A percentile compares a stretch with the other conserved stretches of the same genome.
Conservation (phyloP, 1,140 invertebrate genomes). For the Araneus ventricosus region DNA sequence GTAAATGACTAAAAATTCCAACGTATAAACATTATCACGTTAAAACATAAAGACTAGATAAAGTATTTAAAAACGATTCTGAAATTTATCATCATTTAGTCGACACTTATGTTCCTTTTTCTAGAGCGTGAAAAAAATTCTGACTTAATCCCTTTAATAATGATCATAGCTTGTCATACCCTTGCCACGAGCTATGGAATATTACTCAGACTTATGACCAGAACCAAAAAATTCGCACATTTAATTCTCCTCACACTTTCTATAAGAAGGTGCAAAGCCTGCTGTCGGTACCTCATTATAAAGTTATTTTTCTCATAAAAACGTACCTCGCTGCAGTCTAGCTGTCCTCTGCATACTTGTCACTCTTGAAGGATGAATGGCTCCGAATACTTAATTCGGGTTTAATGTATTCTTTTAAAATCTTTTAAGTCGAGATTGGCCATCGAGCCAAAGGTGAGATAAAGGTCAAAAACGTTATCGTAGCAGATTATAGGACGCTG, state of each 20-base stretch:
- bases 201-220: background rate
- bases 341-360: background rate
- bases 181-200: too few species aligned
- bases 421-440: background rate
- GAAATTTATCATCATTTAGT: too few species aligned
- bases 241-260: constrained; percentile 1
- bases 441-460: background rate
- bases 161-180: too few species aligned
- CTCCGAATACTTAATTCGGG: background rate
- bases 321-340: background rate
- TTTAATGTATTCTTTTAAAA: constrained; percentile 13
- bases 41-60: too few species aligned
- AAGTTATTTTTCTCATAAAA: constrained; percentile 12
- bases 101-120: too few species aligned
- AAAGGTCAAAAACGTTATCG: background rate
- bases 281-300: constrained; percentile 57
- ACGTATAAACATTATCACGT: too few species aligned
- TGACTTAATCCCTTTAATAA: too few species aligned
- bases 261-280: background rate
- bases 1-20: too few species aligned
- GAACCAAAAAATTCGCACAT: background rate
- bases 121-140: too few species aligned
- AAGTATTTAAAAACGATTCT: too few species aligned
- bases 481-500: constrained; percentile 5
- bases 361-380: constrained; percentile 1